Evolutionary conservation across 2,113 vertebrate genomes (phyloP), one percentile per base, ranked within the genome.

Genomic region (Platysteira castanea): DNA sequence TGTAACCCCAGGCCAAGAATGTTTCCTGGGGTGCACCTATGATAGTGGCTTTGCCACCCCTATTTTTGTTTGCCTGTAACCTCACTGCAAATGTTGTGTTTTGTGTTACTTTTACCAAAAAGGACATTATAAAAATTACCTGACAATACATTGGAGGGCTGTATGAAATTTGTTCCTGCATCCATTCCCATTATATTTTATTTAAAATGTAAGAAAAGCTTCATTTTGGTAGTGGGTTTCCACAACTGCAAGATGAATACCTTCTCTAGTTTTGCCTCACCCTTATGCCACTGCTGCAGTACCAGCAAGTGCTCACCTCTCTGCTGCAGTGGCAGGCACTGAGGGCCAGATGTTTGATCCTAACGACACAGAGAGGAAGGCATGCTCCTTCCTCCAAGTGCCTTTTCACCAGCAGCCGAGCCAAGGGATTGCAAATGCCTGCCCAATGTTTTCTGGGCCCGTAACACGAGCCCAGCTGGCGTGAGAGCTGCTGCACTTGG

Each of bases 391-490:
- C 92, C 94, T 95, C 70, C 63, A 53, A 69, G 78, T 95, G 54
- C 86, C 68, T 94, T 95, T 90, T 68, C 89, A 75, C 30, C 96
- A 93, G 42, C 87, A 87, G 23, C 76, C 1, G 11, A 96, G 71
- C 73, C 94, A 91, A 96, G 87, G 57, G 84, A 96, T 94, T 81
- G 70, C 95, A 95, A 95, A 89, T 11, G 15, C 74, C 79, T 3
- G 53, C 78, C 84, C 84, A 79, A 0, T 69, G 46, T 64, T 89
- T 87, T 74, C 42, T 56, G 91, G 90, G 91, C 94, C 75, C 17
- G 2, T 90, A 95, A 57, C 84, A 71, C 5, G 2, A 91, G 64
- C 83, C 68, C 88, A 83, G 63, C 88, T 90, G 96, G 46, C 76
- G 1, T 73, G 93, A 90, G 63, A 94, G 70, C 90, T 78, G 96